Base-by-base conservation (phyloP, 2,888 invertebrate genomes). In the Podabrus alpinus region DNA sequence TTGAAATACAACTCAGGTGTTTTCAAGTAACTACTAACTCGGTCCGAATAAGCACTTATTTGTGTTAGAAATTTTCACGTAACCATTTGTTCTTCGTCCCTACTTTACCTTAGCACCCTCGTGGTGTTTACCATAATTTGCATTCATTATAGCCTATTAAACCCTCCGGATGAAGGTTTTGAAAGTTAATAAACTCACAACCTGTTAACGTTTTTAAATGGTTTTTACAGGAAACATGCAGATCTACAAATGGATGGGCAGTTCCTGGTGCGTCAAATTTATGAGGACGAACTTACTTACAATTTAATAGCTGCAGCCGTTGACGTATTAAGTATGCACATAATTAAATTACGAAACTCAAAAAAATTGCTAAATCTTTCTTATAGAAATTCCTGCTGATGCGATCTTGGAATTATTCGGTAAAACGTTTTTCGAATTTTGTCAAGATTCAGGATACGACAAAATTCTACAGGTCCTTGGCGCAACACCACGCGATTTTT, bases 391-490 rank as follows among this genome's bases (percentile, higher is more conserved):
- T 78, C 96, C 97, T 29, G 97, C 97, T 1, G 94, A 95, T 83
- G 93, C 94, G 29, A 96, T 97, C 81, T 88, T 97, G 82, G 97
- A 97, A 86, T 88, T 95, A 4, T 97, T 98, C 84, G 98, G 98
- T 1, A 95, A 95, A 85, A 97, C 96, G 82, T 98, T 98, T 88
- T 97, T 97, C 85, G 97, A 97, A 87, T 97, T 97, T 85, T 98
- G 97, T 83, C 96, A 97, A 86, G 97, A 97, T 86, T 97, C 97
- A 2, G 97, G 98, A n/a, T 98, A 97, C 84, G 97, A 97, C 85
- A 96, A 97, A 87, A 97, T 97, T 78, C 90, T 98, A 45, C 95
- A 97, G 88, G 97, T 97, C 7, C 89, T 98, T 4, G 98, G 98
- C 64, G 97, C 97, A 16, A 97, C 97, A 17, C 97, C 97, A 0